Percentiles rank a stretch among this genome's conserved stretches.
Evolutionary conservation across 2,888 invertebrate genomes (phyloP).

Genomic region (Automeris io): DNA sequence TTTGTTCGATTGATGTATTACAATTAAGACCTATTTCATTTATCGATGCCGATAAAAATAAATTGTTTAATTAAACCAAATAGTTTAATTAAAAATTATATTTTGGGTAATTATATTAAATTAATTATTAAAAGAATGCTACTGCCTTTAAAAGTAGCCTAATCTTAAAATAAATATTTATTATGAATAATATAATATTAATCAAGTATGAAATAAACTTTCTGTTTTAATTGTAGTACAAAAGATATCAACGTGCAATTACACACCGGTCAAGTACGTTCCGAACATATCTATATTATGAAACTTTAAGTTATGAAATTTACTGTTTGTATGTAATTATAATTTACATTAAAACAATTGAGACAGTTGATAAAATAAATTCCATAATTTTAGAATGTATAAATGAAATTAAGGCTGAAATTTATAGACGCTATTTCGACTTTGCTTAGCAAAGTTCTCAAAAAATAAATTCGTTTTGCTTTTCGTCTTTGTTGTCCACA

Average conservation of each 20-base stretch:
- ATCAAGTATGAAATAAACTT: background rate
- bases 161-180: background rate
- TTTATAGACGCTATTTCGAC: too few species aligned
- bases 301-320: background rate
- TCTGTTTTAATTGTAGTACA: conserved; percentile 14
- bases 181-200: too few species aligned
- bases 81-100: too few species aligned
- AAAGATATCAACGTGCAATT: conserved; percentile 33
- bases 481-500: too few species aligned
- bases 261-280: background rate
- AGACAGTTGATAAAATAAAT: background rate
- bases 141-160: too few species aligned
- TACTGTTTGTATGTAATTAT: background rate
- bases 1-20: conserved; percentile 1
- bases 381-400: background rate
- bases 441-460: too few species aligned
- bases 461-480: too few species aligned
- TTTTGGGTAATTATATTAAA: too few species aligned
- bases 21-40: too few species aligned
- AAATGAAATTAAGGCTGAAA: too few species aligned
- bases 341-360: background rate
- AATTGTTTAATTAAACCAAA: background rate
- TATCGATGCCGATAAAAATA: background rate
- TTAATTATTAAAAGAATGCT: too few species aligned
- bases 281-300: background rate